A percentile compares a stretch with the other conserved stretches of the same genome.
phyloP scores from a whole-genome alignment of 2,797 vertebrate genomes.

The Podargus strigoides region DNA sequence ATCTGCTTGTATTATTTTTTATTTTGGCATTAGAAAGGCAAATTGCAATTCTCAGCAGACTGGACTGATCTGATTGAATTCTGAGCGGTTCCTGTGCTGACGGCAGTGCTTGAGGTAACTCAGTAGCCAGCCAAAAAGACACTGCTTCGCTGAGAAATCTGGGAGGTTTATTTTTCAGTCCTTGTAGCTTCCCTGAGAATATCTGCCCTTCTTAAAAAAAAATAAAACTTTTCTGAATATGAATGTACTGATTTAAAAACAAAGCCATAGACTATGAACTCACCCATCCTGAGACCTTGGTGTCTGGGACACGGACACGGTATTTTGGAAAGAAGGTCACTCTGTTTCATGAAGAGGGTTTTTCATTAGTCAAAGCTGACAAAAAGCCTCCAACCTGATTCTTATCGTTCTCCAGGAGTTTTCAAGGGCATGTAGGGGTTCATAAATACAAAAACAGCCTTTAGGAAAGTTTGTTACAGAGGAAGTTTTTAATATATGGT shows the following conservation, averaged over 20 bases:
- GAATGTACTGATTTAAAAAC: background rate
- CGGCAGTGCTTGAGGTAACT: background rate
- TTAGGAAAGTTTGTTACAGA: background rate
- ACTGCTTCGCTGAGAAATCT: background rate
- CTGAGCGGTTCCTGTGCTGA: background rate
- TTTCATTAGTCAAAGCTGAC: conserved; percentile 23
- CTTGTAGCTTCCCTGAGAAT: background rate
- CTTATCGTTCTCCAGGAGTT: background rate
- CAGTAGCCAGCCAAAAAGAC: background rate
- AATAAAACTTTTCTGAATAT: background rate
- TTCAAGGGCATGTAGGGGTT: background rate
- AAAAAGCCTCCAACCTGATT: background rate
- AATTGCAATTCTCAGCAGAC: background rate
- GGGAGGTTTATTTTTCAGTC: background rate
- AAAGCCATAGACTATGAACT: background rate
- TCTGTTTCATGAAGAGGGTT: background rate
- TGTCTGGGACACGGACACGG: background rate
- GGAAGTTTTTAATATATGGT: background rate
- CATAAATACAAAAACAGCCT: background rate
- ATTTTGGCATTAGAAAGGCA: background rate
- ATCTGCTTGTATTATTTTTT: background rate
- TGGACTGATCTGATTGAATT: background rate
- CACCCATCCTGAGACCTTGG: background rate
- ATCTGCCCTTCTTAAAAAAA: background rate
- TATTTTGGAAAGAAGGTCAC: conserved; percentile 2